Evolutionary conservation across 1,140 invertebrate genomes (phyloP), one percentile per base, ranked within the genome.

Genomic region (Nephila pilipes): DNA sequence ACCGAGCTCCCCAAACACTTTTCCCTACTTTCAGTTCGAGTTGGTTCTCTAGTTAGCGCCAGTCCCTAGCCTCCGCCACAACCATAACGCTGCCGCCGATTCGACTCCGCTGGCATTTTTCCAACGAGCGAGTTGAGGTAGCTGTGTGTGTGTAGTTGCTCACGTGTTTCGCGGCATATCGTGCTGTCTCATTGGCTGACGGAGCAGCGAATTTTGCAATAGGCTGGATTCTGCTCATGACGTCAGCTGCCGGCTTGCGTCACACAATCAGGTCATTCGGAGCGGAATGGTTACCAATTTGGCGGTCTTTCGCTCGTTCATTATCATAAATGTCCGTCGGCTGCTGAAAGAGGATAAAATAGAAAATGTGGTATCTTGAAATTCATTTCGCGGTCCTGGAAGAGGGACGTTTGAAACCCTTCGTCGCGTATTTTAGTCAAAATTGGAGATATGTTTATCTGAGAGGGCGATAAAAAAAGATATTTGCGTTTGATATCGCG

Each of bases 201-300:
- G 65, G 54, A 54, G 36, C 88, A 58, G 14, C 65, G 88, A 90
- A 80, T 90, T 90, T 90, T 90, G 88, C 88, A 90, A 90, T 90
- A 90, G 88, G 88, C 88, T 80, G 69, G 88, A 36, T 80, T 90
- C 69, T 25, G 69, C 2, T 2, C 88, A 36, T 90, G 88, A 90
- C 88, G 88, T 90, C 88, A 90, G 88, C n/a, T 57, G 75, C 88
- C 88, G 88, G 88, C 88, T 90, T 90, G 88, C 88, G 88, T 90
- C 88, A 90, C 88, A 90, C 88, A 90, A 90, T 65, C 88, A 90
- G 88, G 88, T 90, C 88, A 90, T 90, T 20, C 46, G 22, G 22
- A 65, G 69, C 25, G 38, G n/a, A 10, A 12, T 69, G 81, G 88
- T 58, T 90, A 22, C 87, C 88, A 55, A 20, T 90, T 79, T 90